These are phyloP conservation scores for Sinocyclocheilus anophthalmus DNA, from an alignment of 2,113 vertebrate genomes.

Conservation along the genomic window DNA sequence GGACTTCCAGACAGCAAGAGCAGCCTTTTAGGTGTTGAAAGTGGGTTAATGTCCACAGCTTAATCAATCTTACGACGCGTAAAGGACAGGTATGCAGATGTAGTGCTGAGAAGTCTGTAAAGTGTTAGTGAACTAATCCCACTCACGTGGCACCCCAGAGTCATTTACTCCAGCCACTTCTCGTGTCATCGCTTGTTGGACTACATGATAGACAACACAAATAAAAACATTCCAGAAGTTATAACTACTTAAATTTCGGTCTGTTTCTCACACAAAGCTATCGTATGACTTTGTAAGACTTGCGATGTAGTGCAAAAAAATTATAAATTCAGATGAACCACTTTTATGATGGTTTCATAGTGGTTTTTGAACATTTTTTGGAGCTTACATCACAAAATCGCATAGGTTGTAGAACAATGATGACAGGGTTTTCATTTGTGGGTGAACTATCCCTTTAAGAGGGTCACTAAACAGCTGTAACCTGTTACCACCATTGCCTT, in stretches of 20 bases:
- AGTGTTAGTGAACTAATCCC: slow-evolving; percentile 33
- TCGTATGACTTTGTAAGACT: background rate
- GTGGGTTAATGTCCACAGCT: no score
- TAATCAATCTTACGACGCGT: no score
- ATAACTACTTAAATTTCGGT: background rate
- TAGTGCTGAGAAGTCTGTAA: slow-evolving; percentile 26
- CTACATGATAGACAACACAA: background rate
- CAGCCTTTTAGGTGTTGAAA: no score
- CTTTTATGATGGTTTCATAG: background rate
- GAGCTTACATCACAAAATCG: background rate
- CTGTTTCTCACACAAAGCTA: background rate
- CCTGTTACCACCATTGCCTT: background rate
- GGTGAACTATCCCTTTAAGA: background rate
- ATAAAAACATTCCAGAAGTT: background rate
- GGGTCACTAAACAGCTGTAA: background rate
- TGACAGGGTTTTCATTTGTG: background rate
- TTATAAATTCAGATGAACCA: background rate
- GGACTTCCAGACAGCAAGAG: no score
- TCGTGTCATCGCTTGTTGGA: no score
- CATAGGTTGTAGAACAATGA: background rate
- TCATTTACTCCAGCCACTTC: background rate
- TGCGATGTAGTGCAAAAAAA: no score
- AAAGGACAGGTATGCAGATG: no score
- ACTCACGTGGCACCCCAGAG: background rate
- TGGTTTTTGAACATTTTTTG: background rate